These are phyloP conservation scores for Mechanitis messenoides DNA, from an alignment of 2,888 invertebrate genomes.

Conservation along the genomic window DNA sequence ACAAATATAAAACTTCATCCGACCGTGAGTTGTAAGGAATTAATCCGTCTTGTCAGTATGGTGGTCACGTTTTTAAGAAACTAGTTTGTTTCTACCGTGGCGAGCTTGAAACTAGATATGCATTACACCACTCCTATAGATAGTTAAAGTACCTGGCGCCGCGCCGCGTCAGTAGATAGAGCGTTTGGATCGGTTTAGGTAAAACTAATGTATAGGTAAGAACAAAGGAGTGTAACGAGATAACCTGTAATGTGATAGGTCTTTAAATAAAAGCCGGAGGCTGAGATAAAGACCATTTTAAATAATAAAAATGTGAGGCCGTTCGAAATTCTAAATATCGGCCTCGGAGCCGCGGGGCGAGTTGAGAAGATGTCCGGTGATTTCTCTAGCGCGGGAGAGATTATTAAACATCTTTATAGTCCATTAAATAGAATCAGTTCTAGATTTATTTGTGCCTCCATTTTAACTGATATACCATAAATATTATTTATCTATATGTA, in stretches of 20 bases:
- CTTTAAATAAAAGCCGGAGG: constrained; percentile 61
- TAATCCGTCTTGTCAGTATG: constrained; percentile 61
- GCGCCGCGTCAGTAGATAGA: constrained; percentile 37
- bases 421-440: constrained; percentile 16
- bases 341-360: constrained; percentile 39
- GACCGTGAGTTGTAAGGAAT: constrained; percentile 50
- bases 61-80: constrained; percentile 62
- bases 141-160: constrained; percentile 62
- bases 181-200: too few relatives aligned
- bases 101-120: constrained; percentile 64
- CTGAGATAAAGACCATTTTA: constrained; percentile 63
- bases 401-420: constrained; percentile 4
- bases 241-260: constrained; percentile 70
- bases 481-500: constrained; percentile 14
- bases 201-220: constrained; percentile 21
- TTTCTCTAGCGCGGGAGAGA: constrained; percentile 17
- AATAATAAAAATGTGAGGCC: constrained; percentile 45
- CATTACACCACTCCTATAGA: constrained; percentile 57
- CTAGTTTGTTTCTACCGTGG: constrained; percentile 64
- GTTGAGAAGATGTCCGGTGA: constrained; percentile 22
- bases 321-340: constrained; percentile 68
- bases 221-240: constrained; percentile 64
- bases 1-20: constrained; percentile 49
- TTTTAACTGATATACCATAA: neutral
- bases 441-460: neutral